These are phyloP conservation scores for Coturnix japonica DNA, from an alignment of 2,113 vertebrate genomes.

Conservation along the genomic window DNA sequence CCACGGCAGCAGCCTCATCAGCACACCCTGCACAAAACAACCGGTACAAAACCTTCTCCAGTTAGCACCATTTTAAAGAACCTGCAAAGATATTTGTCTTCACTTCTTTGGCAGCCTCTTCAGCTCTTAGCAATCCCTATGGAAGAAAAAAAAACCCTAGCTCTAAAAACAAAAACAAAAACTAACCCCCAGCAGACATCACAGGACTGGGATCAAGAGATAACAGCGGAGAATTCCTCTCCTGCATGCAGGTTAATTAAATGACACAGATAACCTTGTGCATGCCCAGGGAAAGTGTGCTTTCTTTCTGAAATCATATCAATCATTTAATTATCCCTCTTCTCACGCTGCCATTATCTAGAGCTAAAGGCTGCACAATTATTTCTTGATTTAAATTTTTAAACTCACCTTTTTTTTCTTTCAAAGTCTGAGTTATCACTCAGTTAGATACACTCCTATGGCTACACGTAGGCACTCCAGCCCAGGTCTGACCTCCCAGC, in stretches of 20 bases:
- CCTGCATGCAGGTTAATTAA: constrained; percentile 72
- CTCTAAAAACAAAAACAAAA: constrained; percentile 62
- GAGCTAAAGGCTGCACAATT: constrained; percentile 57
- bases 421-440: constrained; percentile 47
- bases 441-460: constrained; percentile 20
- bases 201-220: constrained; percentile 72
- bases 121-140: constrained; percentile 17
- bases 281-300: constrained; percentile 40
- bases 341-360: constrained; percentile 58
- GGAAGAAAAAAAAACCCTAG: neutral
- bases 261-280: constrained; percentile 77
- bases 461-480: constrained; percentile 21
- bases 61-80: neutral
- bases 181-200: constrained; percentile 64
- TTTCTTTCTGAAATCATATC: constrained; percentile 74
- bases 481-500: constrained; percentile 30
- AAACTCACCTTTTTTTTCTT: constrained; percentile 37
- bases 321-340: constrained; percentile 74
- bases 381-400: constrained; percentile 65
- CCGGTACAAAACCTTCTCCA: neutral
- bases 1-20: neutral
- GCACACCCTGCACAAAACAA: neutral
- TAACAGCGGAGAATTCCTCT: constrained; percentile 70
- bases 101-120: constrained; percentile 29
- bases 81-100: constrained; percentile 17